A percentile compares a stretch with the other conserved stretches of the same genome.
phyloP scores from a whole-genome alignment of 2,888 invertebrate genomes.

The Nezara viridula region DNA sequence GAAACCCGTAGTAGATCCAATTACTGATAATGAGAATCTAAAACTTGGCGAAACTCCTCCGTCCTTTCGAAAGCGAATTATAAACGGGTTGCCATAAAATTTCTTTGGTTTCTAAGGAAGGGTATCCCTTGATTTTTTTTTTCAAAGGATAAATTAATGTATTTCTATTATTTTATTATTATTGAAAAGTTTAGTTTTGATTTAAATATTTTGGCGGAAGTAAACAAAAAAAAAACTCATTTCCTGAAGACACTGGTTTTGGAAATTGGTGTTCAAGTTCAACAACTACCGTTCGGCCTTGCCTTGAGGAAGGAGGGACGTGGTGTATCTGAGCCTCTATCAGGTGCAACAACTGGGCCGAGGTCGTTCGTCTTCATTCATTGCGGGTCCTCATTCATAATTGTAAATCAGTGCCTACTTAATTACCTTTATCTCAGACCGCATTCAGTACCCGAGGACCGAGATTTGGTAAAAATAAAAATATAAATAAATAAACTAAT shows the following conservation, averaged over 20 bases:
- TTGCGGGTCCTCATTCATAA: not conserved
- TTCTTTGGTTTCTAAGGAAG: not conserved
- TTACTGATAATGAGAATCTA: not conserved
- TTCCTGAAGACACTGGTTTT: not conserved
- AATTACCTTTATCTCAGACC: not conserved
- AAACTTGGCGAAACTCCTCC: not conserved
- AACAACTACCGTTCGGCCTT: not conserved
- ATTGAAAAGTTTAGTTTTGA: no score
- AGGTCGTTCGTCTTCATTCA: constrained; percentile 33
- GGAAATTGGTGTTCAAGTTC: not conserved
- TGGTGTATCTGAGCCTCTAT: constrained; percentile 23
- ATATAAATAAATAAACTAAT: no score
- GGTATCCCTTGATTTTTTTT: not conserved
- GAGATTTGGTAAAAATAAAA: no score
- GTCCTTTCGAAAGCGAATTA: not conserved
- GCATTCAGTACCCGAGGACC: no score
- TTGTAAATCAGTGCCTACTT: not conserved
- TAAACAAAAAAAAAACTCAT: no score
- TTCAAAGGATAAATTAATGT: no score
- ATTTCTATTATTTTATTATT: no score
- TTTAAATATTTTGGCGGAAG: no score
- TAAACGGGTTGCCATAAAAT: not conserved
- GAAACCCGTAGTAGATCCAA: not conserved
- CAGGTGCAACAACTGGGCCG: constrained; percentile 24
- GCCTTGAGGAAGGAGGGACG: not conserved